Base-by-base conservation (phyloP, 2,797 vertebrate genomes). In the Sparidentex hasta region DNA sequence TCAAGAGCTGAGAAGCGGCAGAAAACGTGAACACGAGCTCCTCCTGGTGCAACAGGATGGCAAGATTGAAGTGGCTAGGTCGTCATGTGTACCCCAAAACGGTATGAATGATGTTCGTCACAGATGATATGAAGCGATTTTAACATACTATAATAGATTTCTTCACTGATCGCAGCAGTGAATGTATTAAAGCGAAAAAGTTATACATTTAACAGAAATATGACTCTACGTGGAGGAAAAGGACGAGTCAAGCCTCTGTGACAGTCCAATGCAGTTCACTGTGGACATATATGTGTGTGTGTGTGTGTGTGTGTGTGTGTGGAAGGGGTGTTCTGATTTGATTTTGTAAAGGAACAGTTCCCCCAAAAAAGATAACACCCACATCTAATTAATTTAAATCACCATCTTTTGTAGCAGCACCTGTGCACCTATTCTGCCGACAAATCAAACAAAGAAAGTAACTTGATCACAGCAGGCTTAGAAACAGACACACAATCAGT, bases 21-120 rank as follows among this genome's bases (percentile, higher is more conserved):
- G 69, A 74, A 38, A 78, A 52, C 2, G 23, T 74, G 64, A 88
- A 41, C 80, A 48, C 6, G 50, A 82, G 84, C 86, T 87, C 82
- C 78, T 85, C 82, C 83, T 88, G 79, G 64, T 65, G 78, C 81
- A 64, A 59, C 64, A 17, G 17, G 51, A 16, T 3, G 43, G 59
- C 17, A 65, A 11, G 62, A 58, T 7, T 27, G 21, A 46, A 76
- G 18, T 3, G 41, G 23, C 1, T 17, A 25, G 50, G 47, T 63
- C 41, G 21, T 33, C 23, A 70, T 55, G 50, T 64, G 55, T 12
- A 38, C 21, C 13, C 27, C 7, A 41, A 57, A 23, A 23, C 8
- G 14, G 54, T 21, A 9, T n/a, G 13, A 1, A 43, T 20, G 17
- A 43, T 62, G 43, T 58, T 38, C 3, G 16, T 69, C n/a, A 57